A percentile compares a stretch with the other conserved stretches of the same genome.
Evolutionary conservation across 2,797 vertebrate species (phyloP).

Genomic region (Threskiornis aethiopicus): DNA sequence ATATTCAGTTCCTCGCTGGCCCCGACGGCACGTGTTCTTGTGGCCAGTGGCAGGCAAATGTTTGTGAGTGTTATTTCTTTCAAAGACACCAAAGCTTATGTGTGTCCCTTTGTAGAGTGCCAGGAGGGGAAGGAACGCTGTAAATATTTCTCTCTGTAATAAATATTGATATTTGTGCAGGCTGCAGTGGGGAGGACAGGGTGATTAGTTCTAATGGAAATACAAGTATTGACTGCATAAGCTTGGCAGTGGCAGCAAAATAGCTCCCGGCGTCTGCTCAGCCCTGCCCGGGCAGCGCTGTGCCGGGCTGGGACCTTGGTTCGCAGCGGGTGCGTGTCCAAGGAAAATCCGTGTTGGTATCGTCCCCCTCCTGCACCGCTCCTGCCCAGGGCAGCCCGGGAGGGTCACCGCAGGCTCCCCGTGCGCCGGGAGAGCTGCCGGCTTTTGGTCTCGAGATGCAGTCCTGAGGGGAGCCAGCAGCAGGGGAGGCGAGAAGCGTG

Average conservation of each 20-base stretch:
- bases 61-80: slow-evolving; percentile 58
- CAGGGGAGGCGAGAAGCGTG: slow-evolving; percentile 16
- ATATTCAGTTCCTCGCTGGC: slow-evolving; percentile 6
- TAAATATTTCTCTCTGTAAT: slow-evolving; percentile 66
- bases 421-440: neutral
- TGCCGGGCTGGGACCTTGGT: neutral
- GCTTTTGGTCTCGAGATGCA: neutral
- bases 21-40: neutral
- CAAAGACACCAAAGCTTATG: slow-evolving; percentile 68
- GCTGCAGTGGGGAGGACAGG: slow-evolving; percentile 39
- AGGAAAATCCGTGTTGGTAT: neutral
- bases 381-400: neutral
- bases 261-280: neutral
- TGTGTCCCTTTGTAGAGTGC: slow-evolving; percentile 49
- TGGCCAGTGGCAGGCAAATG: slow-evolving; percentile 30
- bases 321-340: neutral
- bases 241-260: neutral
- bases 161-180: slow-evolving; percentile 3
- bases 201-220: neutral
- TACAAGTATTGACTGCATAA: neutral
- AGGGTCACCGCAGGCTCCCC: neutral
- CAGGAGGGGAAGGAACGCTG: slow-evolving; percentile 53
- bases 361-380: neutral
- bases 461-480: slow-evolving; percentile 12
- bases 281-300: neutral